Evolutionary conservation across 1,140 invertebrate species (phyloP).

Genomic region (Drosophila tsacasi): DNA sequence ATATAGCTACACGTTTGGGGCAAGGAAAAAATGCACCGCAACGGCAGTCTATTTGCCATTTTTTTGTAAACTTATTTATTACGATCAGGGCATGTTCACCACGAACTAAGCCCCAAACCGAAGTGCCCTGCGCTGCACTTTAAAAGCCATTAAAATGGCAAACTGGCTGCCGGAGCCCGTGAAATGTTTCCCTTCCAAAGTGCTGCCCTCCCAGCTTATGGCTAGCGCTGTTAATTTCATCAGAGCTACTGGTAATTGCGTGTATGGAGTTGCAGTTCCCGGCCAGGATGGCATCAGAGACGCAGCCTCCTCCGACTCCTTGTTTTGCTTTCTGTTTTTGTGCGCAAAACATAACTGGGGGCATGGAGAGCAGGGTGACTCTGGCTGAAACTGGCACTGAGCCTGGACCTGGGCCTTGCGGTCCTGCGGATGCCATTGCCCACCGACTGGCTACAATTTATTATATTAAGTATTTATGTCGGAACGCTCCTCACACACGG

Average conservation of each 20-base stretch:
- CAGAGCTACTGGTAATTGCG: constrained; percentile 80
- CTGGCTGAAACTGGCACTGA: constrained; percentile 7
- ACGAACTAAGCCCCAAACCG: constrained; percentile 22
- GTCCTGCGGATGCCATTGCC: constrained; percentile 62
- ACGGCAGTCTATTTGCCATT: neutral
- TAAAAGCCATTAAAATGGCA: constrained; percentile 80
- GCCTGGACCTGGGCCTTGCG: constrained; percentile 15
- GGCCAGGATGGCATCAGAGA: constrained; percentile 20
- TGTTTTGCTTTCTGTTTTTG: constrained; percentile 49
- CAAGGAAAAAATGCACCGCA: neutral
- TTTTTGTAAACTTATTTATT: constrained; percentile 48
- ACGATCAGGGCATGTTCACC: constrained; percentile 26
- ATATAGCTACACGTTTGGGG: neutral
- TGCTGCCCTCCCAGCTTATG: constrained; percentile 8
- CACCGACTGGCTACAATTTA: constrained; percentile 79
- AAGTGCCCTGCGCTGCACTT: constrained; percentile 54
- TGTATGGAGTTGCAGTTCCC: constrained; percentile 65
- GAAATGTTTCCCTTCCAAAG: constrained; percentile 25
- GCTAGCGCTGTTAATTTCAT: constrained; percentile 76
- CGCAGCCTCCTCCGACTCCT: constrained; percentile 18
- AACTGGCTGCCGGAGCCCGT: constrained; percentile 45
- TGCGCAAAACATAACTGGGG: constrained; percentile 49
- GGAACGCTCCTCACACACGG: constrained; percentile 44
- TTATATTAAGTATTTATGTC: constrained; percentile 83
- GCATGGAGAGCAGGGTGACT: neutral